A percentile compares a stretch with the other conserved stretches of the same genome.
These are phyloP conservation scores for Psittacara wagleri DNA, from an alignment of 2,113 vertebrate genomes.

Conservation along the genomic window DNA sequence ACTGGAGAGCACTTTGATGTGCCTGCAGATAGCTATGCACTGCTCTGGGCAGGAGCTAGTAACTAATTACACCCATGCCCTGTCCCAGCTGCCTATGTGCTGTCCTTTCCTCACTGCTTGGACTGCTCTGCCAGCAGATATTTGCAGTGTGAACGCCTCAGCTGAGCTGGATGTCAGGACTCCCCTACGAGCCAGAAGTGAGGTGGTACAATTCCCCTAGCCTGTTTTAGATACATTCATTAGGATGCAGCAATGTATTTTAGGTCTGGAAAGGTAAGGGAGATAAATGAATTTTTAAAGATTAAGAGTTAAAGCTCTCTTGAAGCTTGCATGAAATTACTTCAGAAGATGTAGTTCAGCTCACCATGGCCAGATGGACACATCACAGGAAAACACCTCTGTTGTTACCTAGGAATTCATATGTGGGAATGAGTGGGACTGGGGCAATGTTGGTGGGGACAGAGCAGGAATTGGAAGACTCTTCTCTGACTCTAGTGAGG, in stretches of 20 bases:
- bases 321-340: neutral
- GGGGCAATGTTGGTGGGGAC: neutral
- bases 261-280: neutral
- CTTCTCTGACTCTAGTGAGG: neutral
- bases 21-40: neutral
- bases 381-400: neutral
- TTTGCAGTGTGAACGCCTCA: neutral
- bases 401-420: neutral
- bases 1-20: neutral
- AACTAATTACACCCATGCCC: neutral
- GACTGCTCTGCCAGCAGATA: neutral
- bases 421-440: neutral
- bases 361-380: neutral
- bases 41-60: neutral
- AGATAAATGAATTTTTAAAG: neutral
- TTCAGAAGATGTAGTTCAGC: neutral
- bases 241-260: neutral
- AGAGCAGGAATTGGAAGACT: neutral
- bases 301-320: neutral
- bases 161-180: neutral
- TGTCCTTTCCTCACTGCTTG: neutral
- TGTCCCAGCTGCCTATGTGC: neutral
- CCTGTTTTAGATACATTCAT: neutral
- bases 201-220: neutral
- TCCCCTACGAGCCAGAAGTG: neutral